Conservation (phyloP, 2,888 invertebrate genomes). For the Ellobium chinense region DNA sequence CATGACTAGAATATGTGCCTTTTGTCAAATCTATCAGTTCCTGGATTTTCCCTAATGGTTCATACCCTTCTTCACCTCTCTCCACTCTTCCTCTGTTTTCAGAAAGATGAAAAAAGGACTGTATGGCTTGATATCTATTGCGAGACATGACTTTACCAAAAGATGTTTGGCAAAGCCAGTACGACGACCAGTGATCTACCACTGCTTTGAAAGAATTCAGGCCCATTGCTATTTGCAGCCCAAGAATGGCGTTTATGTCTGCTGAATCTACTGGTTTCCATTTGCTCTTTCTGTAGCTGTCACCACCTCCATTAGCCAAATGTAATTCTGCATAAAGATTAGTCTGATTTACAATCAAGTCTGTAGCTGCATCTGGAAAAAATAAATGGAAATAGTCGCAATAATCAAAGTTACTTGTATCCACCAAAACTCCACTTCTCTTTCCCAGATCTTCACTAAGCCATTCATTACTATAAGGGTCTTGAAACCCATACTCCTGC, state of each 20-base stretch:
- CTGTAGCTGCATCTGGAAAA: background rate
- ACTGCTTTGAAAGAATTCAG: background rate
- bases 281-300: background rate
- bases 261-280: background rate
- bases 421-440: background rate
- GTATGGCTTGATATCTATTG: slow-evolving; percentile 3
- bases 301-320: background rate
- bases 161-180: slow-evolving; percentile 1
- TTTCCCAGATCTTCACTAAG: background rate
- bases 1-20: background rate
- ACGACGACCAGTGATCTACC: slow-evolving; percentile 11
- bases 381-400: slow-evolving; percentile 2
- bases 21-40: background rate
- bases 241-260: background rate
- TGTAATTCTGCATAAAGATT: slow-evolving; percentile 6
- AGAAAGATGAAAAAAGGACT: slow-evolving; percentile 1
- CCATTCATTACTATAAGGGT: background rate
- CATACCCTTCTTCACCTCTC: slow-evolving; percentile 15
- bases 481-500: background rate
- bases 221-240: slow-evolving; percentile 18
- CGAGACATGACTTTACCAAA: slow-evolving; percentile 9
- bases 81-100: background rate
- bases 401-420: background rate
- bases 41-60: slow-evolving; percentile 16
- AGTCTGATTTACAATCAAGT: slow-evolving; percentile 8